Base-by-base conservation (phyloP, 2,888 invertebrate species). In the Phlogophora meticulosa region DNA sequence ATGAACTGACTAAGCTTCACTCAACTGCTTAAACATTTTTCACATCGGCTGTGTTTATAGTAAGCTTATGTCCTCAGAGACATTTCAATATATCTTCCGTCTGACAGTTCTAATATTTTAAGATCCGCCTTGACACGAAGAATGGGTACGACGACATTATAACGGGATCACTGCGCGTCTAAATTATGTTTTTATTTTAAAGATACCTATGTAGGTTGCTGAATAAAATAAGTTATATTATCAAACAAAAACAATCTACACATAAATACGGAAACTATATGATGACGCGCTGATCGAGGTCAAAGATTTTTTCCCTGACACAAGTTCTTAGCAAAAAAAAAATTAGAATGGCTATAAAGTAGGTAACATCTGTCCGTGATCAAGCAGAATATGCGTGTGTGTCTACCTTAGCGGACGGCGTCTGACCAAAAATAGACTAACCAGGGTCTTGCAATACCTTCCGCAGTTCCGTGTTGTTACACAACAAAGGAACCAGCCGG, bases 401-500 rank as follows among this genome's bases (percentile, higher is more conserved):
- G 81, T 84, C 77, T 84, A 81, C 88, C 83, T 83, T 80, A 85
- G 85, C 89, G 90, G 91, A 92, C 91, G 91, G 90, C 88, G 88
- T 87, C 87, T 85, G 72, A 90, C 92, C 93, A 90, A 94, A 94
- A 94, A 94, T 94, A 94, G 94, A 89, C 77, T 82, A 86, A 81
- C 88, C 94, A 94, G 93, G 93, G 94, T 92, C 92, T 91, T 85
- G 83, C 85, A 81, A 80, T 81, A 76, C 72, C 91, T 94, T 94
- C 93, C 92, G 93, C 87, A 76, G 91, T 94, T 94, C 93, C 93
- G 93, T 87, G 80, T 91, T 81, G 87, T 85, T 85, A 85, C 80
- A 87, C 87, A 88, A 90, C 83, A 85, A 88, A 91, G 91, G 90
- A 92, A 86, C 74, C 67, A 72, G 73, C 76, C 72, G 65, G 69